These are phyloP conservation scores for Gymnogyps californianus DNA, from an alignment of 2,113 vertebrate species.

Conservation along the genomic window DNA sequence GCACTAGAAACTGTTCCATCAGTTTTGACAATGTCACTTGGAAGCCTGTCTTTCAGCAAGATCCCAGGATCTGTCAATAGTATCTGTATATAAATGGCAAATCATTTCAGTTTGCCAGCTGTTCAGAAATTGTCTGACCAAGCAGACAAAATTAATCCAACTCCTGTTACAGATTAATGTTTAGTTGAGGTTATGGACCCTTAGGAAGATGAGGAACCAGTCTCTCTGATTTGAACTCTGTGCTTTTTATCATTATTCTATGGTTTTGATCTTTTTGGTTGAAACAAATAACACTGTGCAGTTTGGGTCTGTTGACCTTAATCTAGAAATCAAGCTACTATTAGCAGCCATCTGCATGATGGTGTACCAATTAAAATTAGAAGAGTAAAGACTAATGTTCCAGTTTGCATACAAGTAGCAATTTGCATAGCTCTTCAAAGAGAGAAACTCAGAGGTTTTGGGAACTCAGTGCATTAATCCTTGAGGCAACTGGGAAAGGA, in stretches of 20 bases:
- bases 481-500: constrained; percentile 3
- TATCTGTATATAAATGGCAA: constrained; percentile 37
- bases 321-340: constrained; percentile 69
- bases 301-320: constrained; percentile 68
- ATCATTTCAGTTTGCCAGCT: constrained; percentile 69
- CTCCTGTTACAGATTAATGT: constrained; percentile 47
- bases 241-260: constrained; percentile 59
- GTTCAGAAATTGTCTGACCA: constrained; percentile 62
- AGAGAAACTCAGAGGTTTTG: constrained; percentile 36
- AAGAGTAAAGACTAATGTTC: constrained; percentile 70
- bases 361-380: constrained; percentile 73
- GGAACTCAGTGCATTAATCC: constrained; percentile 47
- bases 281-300: constrained; percentile 56
- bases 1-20: constrained; percentile 11
- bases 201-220: constrained; percentile 38
- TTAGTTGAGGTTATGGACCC: constrained; percentile 44
- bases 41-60: constrained; percentile 31
- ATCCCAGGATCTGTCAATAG: constrained; percentile 40
- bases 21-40: constrained; percentile 35
- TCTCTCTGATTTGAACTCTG: constrained; percentile 43
- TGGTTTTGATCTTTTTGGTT: constrained; percentile 63
- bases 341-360: constrained; percentile 42
- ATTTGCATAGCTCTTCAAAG: constrained; percentile 61
- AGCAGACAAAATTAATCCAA: constrained; percentile 54
- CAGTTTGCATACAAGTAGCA: constrained; percentile 65